Conservation (phyloP, 2,888 invertebrate species). For the Heliconius erato region DNA sequence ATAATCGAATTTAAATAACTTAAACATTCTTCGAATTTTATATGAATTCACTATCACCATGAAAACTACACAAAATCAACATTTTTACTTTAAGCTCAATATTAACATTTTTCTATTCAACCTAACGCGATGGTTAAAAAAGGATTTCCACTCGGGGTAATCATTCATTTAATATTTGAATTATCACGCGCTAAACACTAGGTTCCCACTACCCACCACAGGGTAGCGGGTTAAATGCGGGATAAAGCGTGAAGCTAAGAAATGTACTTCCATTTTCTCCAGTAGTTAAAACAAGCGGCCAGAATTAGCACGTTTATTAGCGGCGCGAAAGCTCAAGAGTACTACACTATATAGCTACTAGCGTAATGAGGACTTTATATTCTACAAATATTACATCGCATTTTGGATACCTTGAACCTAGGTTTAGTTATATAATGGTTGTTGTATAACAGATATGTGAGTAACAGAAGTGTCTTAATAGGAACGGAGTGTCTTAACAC, state of each 20-base stretch:
- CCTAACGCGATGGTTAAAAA: too few relatives aligned
- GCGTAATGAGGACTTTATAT: slow-evolving; percentile 45
- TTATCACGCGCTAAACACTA: not conserved
- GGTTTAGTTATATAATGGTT: not conserved
- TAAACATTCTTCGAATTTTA: too few relatives aligned
- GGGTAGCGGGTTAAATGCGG: too few relatives aligned
- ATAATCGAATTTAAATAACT: too few relatives aligned
- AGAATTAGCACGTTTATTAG: slow-evolving; percentile 48
- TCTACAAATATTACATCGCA: slow-evolving; percentile 41
- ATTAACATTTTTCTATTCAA: too few relatives aligned
- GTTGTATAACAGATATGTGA: not conserved
- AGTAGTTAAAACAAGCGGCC: slow-evolving; percentile 3
- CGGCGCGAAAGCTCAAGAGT: slow-evolving; percentile 39
- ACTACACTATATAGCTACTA: slow-evolving; percentile 34
- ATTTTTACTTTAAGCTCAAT: too few relatives aligned
- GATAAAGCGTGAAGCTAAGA: not conserved
- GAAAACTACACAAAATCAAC: too few relatives aligned
- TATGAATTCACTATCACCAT: too few relatives aligned
- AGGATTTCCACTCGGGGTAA: too few relatives aligned
- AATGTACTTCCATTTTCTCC: not conserved
- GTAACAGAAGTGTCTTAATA: too few relatives aligned
- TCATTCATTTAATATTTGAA: too few relatives aligned
- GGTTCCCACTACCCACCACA: not conserved
- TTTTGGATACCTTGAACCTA: slow-evolving; percentile 34
- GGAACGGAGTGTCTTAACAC: too few relatives aligned